Percentiles rank a stretch among this genome's conserved stretches.
Evolutionary conservation across 1,140 invertebrate genomes (phyloP).

Genomic region (Saccostrea echinata): DNA sequence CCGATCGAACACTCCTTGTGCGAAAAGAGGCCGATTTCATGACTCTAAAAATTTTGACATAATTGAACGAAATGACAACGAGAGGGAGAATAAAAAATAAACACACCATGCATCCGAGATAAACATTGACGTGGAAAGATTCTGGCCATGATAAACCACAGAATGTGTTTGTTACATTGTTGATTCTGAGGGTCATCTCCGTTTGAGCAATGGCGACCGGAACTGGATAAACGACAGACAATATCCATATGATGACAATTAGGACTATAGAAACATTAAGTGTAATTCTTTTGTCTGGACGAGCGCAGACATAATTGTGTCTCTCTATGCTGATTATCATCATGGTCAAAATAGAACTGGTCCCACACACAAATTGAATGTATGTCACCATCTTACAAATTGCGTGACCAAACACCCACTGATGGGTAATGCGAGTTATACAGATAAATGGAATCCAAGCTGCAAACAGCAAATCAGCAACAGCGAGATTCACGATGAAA

Average conservation of each 20-base stretch:
- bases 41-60: slow-evolving; percentile 59
- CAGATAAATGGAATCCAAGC: slow-evolving; percentile 69
- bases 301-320: slow-evolving; percentile 57
- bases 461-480: slow-evolving; percentile 70
- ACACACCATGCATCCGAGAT: slow-evolving; percentile 58
- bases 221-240: slow-evolving; percentile 61
- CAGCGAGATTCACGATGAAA: slow-evolving; percentile 67
- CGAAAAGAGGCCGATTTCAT: slow-evolving; percentile 53
- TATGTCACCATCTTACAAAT: slow-evolving; percentile 68
- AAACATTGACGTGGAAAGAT: slow-evolving; percentile 60
- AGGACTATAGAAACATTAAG: slow-evolving; percentile 43
- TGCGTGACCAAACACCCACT: slow-evolving; percentile 68
- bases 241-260: slow-evolving; percentile 56
- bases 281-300: slow-evolving; percentile 55
- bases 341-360: slow-evolving; percentile 66
- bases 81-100: slow-evolving; percentile 66
- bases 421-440: slow-evolving; percentile 61
- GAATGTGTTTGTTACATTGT: slow-evolving; percentile 45
- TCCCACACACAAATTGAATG: slow-evolving; percentile 65
- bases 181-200: slow-evolving; percentile 39
- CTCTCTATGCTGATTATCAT: slow-evolving; percentile 68
- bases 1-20: slow-evolving; percentile 28
- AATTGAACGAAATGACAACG: slow-evolving; percentile 60
- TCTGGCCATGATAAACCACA: slow-evolving; percentile 65
- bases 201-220: slow-evolving; percentile 66